These are phyloP conservation scores for Uloborus plumipes DNA, from an alignment of 2,888 invertebrate genomes.

Conservation along the genomic window DNA sequence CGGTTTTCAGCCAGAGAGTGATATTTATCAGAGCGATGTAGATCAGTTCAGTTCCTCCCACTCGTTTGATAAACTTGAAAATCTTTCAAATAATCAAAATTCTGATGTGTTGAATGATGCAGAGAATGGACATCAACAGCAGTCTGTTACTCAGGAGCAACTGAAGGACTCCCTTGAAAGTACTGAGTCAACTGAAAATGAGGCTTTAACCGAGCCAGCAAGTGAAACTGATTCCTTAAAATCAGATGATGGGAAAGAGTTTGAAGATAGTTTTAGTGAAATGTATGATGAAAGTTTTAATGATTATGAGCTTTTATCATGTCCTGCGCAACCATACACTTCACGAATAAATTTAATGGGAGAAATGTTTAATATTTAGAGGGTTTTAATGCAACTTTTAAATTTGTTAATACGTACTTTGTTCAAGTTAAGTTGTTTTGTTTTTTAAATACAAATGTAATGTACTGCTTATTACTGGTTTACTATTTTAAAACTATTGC, in stretches of 20 bases:
- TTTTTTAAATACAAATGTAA: no score
- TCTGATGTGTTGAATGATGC: no score
- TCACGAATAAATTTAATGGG: constrained; percentile 84
- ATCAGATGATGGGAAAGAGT: neutral
- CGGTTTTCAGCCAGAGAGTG: neutral
- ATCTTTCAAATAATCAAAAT: neutral
- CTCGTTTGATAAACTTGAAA: neutral
- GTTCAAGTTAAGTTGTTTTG: neutral
- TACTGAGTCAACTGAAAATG: neutral
- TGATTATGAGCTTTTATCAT: constrained; percentile 81
- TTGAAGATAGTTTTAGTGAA: neutral
- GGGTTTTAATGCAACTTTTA: constrained; percentile 12
- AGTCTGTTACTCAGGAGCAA: neutral
- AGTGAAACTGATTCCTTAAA: neutral
- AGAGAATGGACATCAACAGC: neutral
- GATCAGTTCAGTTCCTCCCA: neutral
- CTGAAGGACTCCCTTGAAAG: neutral
- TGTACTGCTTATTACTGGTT: no score
- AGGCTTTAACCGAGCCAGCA: neutral
- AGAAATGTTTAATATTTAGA: constrained; percentile 77
- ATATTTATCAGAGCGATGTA: neutral
- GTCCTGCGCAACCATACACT: constrained; percentile 85
- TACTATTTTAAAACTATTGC: no score
- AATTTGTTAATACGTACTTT: neutral
- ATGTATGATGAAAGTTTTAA: constrained; percentile 31